These are phyloP conservation scores for Phoxinus dragarum DNA, from an alignment of 2,797 vertebrate species.

Conservation along the genomic window DNA sequence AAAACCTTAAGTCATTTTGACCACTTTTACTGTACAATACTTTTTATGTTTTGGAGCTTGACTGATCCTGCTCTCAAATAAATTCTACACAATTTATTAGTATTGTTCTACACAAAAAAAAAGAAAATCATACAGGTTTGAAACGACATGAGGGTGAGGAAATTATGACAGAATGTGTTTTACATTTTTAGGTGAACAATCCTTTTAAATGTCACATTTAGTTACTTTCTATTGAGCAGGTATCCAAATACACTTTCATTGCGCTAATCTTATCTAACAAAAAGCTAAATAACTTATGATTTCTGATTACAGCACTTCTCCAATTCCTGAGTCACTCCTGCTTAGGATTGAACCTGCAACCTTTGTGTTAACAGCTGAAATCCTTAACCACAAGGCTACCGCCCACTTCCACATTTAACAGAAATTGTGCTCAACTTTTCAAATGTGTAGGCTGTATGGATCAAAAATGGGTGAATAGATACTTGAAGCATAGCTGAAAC, in stretches of 20 bases:
- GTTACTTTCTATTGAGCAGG: neutral
- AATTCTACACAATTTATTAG: too few relatives aligned
- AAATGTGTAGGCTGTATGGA: constrained; percentile 35
- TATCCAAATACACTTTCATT: neutral
- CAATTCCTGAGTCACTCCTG: constrained; percentile 23
- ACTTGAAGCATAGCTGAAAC: constrained; percentile 41
- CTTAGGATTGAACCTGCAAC: constrained; percentile 28
- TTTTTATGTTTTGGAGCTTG: neutral
- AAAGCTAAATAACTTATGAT: neutral
- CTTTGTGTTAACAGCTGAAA: constrained; percentile 31
- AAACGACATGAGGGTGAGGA: neutral
- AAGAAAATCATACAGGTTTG: neutral
- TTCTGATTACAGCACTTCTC: constrained; percentile 15
- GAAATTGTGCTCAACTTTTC: constrained; percentile 26
- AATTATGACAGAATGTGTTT: neutral
- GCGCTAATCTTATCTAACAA: neutral
- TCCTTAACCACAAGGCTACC: constrained; percentile 8
- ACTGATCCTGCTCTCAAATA: neutral
- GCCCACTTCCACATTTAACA: constrained; percentile 24
- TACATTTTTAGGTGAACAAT: neutral
- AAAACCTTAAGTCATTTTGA: neutral
- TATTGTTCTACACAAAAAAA: neutral
- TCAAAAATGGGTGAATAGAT: constrained; percentile 30
- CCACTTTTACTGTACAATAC: neutral
- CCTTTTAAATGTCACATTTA: neutral